Base-by-base conservation (phyloP, 2,113 vertebrate species). In the Solea solea region DNA sequence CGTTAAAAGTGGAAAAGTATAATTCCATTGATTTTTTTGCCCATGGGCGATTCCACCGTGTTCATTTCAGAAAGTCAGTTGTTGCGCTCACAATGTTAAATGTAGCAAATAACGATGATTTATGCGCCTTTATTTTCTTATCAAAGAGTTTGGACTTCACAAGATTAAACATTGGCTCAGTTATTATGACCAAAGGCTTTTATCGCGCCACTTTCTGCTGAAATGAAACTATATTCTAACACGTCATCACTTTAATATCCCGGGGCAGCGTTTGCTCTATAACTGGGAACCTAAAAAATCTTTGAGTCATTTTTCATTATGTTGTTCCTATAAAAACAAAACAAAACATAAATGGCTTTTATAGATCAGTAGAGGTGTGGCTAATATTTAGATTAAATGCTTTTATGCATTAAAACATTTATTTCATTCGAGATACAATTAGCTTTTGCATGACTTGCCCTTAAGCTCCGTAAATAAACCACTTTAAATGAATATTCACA, bases 11-110 rank as follows among this genome's bases (percentile, higher is more conserved):
- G 41, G 1, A 46, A 53, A 81, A 11, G 65, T 48, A 46, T 41
- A n/a, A 72, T 41, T 16, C 13, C 3, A 11, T 13, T 53, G 41
- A 77, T 69, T 64, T 57, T 39, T 46, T 54, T 34, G 61, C 55
- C 70, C 7, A 14, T 64, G 48, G 21, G 54, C 49, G 51, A 42
- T 14, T 40, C 42, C 42, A 55, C 72, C 70, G 54, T 55, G 58
- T 10, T 51, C 57, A 70, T 70, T 52, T 57, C 0, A 13, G 27
- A 65, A 74, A 28, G 12, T 25, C 0, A 0, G 59, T 39, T 62
- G 55, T 28, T 40, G 11, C 39, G n/a, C 14, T 9, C 5, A 2
- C 39, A 15, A 45, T 70, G 62, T 63, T 45, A 10, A 63, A 62
- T 53, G 34, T 34, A 34, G 27, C n/a, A 53, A 50, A 59, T 27